Evolutionary conservation across 2,888 invertebrate genomes (phyloP), one percentile per base, ranked within the genome.

Genomic region (Stomorhina lunata): DNA sequence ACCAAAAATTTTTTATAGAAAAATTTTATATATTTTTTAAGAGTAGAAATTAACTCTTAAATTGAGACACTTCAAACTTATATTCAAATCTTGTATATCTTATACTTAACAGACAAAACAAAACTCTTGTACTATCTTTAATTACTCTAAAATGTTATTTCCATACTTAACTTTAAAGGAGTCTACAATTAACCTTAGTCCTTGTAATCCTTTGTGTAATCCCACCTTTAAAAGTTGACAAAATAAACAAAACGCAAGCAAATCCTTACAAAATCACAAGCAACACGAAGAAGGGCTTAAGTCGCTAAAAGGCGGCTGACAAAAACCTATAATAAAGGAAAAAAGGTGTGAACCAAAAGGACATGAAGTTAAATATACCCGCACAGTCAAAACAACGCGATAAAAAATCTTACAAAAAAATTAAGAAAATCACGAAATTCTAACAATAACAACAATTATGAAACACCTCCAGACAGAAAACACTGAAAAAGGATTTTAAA

Each of bases 301-400:
- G 48, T 32, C 48, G 17, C n/a, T 50, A 48, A 27, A 61, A 9
- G 20, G 29, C 34, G 15, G n/a, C 22, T 3, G 32, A 25, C 61
- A 25, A 32, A 20, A 55, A 80, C 5, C 17, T 48, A 50, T 53
- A 59, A 59, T 25, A 37, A 55, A 27, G 1, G 17, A 1, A 59
- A 77, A 85, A 86, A 85, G 86, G 86, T 86, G 85, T 85, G 85
- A 85, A 84, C 81, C 63, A 66, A 76, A 68, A 72, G 77, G 77
- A 84, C 77, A 79, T 84, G 80, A 85, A 85, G 84, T 84, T 85
- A 84, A 86, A 85, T 84, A 73, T 75, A 77, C 84, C 80, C 84
- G 85, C 85, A 85, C 84, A 81, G 81, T 84, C 81, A 81, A 65
- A 84, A 84, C 73, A 79, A 66, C 32, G 45, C 32, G 71, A 76